Evolutionary conservation across 1,140 invertebrate genomes (phyloP).

Genomic region (Aphaenogaster ashmeadi): DNA sequence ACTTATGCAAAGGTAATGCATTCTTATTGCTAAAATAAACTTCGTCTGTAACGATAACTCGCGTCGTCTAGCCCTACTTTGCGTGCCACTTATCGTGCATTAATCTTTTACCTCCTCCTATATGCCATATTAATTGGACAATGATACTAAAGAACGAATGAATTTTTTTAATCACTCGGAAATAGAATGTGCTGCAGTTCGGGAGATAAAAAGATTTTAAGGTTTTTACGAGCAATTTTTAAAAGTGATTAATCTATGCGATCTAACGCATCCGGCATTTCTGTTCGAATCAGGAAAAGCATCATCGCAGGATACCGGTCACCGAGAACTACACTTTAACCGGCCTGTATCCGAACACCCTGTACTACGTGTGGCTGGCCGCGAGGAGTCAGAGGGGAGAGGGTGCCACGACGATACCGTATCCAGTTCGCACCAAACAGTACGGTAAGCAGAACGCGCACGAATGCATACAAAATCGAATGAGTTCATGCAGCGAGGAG

Average conservation of each 20-base stretch:
- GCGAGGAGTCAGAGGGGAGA: constrained; percentile 96
- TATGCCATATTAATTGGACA: not conserved
- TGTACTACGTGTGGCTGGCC: constrained; percentile 98
- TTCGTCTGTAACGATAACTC: not conserved
- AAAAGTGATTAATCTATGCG: not conserved
- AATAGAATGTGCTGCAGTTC: not conserved
- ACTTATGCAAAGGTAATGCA: constrained; percentile 94
- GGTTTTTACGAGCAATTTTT: not conserved
- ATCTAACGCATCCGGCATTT: not conserved
- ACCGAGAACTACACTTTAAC: constrained; percentile 94
- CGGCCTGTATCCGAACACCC: constrained; percentile 97
- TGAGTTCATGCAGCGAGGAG: constrained; percentile 85
- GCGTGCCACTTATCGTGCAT: not conserved
- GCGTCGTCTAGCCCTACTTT: not conserved
- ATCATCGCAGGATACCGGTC: constrained; percentile 92
- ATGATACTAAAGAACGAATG: not conserved
- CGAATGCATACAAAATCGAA: constrained; percentile 70
- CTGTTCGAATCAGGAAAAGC: constrained; percentile 87
- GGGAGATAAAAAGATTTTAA: not conserved
- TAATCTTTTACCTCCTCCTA: not conserved
- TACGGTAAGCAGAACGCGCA: constrained; percentile 94
- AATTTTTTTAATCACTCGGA: not conserved
- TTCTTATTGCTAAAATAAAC: not conserved
- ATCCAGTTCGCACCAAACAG: constrained; percentile 97
- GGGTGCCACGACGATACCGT: constrained; percentile 97